Conservation (phyloP, 2,113 vertebrate genomes). For the Abramis brama region DNA sequence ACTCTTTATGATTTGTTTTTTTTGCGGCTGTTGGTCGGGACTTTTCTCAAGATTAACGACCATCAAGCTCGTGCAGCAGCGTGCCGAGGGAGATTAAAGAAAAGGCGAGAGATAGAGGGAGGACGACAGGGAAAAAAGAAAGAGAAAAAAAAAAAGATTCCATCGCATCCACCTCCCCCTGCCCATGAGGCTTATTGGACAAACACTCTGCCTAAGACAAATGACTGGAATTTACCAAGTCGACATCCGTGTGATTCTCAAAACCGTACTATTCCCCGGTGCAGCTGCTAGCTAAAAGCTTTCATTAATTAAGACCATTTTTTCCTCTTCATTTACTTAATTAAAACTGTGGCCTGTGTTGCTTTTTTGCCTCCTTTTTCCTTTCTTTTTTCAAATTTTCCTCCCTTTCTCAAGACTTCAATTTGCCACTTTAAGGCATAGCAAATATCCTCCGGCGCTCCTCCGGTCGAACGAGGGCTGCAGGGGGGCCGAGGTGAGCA, state of each 20-base stretch:
- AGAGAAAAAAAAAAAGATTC: constrained; percentile 53
- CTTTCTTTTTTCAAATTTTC: constrained; percentile 65
- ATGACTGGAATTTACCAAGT: constrained; percentile 68
- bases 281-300: constrained; percentile 77
- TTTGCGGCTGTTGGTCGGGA: constrained; percentile 63
- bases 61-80: constrained; percentile 60
- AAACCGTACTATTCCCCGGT: constrained; percentile 63
- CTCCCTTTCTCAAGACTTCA: constrained; percentile 63
- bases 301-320: constrained; percentile 73
- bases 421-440: constrained; percentile 44
- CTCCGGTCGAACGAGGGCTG: neutral
- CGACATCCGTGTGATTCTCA: constrained; percentile 69
- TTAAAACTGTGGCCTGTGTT: constrained; percentile 76
- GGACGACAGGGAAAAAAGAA: constrained; percentile 39
- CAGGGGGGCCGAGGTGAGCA: constrained; percentile 1
- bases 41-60: constrained; percentile 63
- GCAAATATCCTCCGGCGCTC: constrained; percentile 24
- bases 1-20: constrained; percentile 57
- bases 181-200: constrained; percentile 64
- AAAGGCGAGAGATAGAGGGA: constrained; percentile 56
- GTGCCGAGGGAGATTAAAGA: constrained; percentile 67
- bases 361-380: constrained; percentile 65
- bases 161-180: constrained; percentile 58
- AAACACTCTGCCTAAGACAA: constrained; percentile 66
- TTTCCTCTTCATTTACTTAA: constrained; percentile 75